phyloP scores from a whole-genome alignment of 2,113 vertebrate genomes.

The Eptesicus fuscus region DNA sequence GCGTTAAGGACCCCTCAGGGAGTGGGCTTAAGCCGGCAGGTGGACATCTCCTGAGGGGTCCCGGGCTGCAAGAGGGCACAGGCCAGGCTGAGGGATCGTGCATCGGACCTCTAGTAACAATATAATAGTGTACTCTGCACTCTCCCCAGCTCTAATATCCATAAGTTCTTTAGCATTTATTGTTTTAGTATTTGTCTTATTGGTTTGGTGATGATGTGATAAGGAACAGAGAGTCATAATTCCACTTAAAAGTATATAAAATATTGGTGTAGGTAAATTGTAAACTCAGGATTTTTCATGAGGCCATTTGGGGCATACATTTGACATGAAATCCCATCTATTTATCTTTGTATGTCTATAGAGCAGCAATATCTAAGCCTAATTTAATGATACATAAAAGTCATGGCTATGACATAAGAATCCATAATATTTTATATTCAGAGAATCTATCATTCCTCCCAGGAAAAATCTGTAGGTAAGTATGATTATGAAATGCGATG shows the following conservation, averaged over 20 bases:
- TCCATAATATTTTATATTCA: conserved; percentile 40
- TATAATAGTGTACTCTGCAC: background rate
- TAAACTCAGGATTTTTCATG: background rate
- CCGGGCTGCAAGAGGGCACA: too few species aligned
- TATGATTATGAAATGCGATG: conserved; percentile 46
- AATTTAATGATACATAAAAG: conserved; percentile 32
- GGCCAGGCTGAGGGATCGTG: too few species aligned
- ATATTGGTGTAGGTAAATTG: background rate
- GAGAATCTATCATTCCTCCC: background rate
- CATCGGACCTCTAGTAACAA: background rate
- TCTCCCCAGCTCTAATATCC: background rate
- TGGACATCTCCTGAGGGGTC: too few species aligned
- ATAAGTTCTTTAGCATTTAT: background rate
- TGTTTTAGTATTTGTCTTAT: background rate
- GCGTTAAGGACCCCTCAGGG: too few species aligned
- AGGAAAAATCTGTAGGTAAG: background rate
- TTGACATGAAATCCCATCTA: background rate
- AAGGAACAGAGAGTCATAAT: background rate
- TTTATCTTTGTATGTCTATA: background rate
- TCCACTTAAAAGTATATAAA: background rate
- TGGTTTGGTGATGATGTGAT: background rate
- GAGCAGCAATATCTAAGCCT: background rate
- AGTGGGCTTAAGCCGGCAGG: too few species aligned
- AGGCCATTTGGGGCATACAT: background rate
- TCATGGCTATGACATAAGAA: conserved; percentile 19